These are phyloP conservation scores for Gavia stellata DNA, from an alignment of 2,113 vertebrate species.

Conservation along the genomic window DNA sequence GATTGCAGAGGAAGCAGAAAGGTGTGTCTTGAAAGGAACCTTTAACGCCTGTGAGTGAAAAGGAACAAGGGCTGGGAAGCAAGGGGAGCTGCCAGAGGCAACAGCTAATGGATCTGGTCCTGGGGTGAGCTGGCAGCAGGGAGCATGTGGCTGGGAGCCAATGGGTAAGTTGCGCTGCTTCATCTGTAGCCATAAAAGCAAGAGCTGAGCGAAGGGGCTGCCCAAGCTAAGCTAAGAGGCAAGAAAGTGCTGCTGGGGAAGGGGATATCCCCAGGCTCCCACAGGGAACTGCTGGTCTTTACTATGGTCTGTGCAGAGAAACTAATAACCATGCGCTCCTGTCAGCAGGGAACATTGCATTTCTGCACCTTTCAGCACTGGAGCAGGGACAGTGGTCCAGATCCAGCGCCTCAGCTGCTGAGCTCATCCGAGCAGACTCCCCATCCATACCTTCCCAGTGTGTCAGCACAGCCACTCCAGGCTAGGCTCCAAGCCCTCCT, in stretches of 20 bases:
- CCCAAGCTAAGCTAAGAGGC: background rate
- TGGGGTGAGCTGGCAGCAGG: background rate
- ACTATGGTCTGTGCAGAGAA: background rate
- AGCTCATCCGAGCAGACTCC: background rate
- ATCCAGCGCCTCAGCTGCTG: background rate
- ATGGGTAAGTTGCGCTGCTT: background rate
- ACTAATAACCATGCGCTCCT: rapidly evolving
- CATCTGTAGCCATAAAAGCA: background rate
- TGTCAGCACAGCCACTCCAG: background rate
- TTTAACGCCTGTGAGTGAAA: slow-evolving; percentile 3
- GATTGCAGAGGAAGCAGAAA: slow-evolving; percentile 41
- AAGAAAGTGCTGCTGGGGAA: background rate
- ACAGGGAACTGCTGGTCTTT: background rate
- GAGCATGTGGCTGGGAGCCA: background rate
- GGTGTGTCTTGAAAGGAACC: slow-evolving; percentile 35
- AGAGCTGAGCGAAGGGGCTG: background rate
- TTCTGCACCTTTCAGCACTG: background rate
- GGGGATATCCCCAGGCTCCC: background rate
- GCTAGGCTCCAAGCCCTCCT: background rate
- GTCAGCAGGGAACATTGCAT: rapidly evolving
- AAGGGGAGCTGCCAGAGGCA: slow-evolving; percentile 9
- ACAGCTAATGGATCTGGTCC: slow-evolving; percentile 17
- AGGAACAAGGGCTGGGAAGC: background rate
- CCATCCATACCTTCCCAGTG: background rate
- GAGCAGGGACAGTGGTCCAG: background rate